Base-by-base conservation (phyloP, 37 sponge, comb jelly and placozoan genomes). In the Crambe crambe region DNA sequence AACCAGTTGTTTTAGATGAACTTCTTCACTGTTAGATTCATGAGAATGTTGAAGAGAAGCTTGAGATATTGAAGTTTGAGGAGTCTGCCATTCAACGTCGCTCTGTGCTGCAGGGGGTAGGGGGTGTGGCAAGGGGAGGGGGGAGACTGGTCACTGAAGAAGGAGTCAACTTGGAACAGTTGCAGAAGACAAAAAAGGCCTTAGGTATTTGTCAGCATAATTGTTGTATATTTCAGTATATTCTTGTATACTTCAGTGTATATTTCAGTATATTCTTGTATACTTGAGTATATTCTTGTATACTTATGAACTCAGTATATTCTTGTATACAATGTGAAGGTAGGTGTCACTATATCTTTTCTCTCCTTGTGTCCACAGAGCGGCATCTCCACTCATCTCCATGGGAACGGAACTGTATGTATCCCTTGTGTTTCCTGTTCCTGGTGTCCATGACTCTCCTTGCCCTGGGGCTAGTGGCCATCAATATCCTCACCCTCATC, bases 391-490 rank as follows among this genome's bases (percentile, higher is more conserved):
- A 37, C 68, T 89, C 89, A 1, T 89, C 89, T 32, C 71, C 68
- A 3, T 79, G 79, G 79, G 89, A 89, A 54, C 56, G 89, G 8
- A 70, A 84, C 38, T 8, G 78, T 9, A 10, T 89, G 8, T 89
- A 80, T 44, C 89, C 89, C 1, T 75, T 89, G 32, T 73, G 74
- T 70, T 89, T 89, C 84, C 75, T 89, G 0, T 44, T 63, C 37
- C 75, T 89, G 17, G 76, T 83, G 75, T 59, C 80, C 32, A 38
- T 86, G 70, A 79, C 91, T 25, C 54, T 84, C 37, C 56, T 87
- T 41, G 80, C 89, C 32, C 85, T 92, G 68, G 22, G 81, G 2
- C 77, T 92, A 26, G 92, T 92, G 32, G 76, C 79, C 8, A 44
- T 79, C 73, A 92, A 92, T 80, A 56, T 56, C 15, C 34, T 87